Evolutionary conservation across 2,888 invertebrate species (phyloP).

Genomic region (Noctuana brunneofusca): DNA sequence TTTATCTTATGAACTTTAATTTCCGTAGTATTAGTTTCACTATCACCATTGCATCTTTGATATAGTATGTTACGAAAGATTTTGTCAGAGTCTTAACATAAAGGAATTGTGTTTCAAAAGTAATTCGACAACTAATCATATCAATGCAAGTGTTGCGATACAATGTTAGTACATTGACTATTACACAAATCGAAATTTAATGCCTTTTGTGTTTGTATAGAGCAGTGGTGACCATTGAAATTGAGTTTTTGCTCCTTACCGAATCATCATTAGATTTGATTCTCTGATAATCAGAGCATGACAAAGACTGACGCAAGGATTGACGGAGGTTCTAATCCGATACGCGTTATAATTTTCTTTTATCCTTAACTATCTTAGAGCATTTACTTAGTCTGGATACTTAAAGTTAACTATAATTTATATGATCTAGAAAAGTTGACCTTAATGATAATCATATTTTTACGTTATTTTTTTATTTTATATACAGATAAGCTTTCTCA

Average conservation of each 20-base stretch:
- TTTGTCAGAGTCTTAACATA: slow-evolving; percentile 17
- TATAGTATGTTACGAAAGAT: slow-evolving; percentile 17
- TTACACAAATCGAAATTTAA: slow-evolving; percentile 17
- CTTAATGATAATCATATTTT: not conserved
- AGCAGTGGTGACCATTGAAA: slow-evolving; percentile 26
- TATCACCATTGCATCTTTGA: slow-evolving; percentile 26
- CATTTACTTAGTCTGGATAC: too few relatives aligned
- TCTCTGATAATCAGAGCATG: slow-evolving; percentile 25
- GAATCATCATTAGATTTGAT: slow-evolving; percentile 28
- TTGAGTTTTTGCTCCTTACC: slow-evolving; percentile 27
- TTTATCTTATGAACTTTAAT: slow-evolving; percentile 68
- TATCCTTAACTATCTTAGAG: not conserved
- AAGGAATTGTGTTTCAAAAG: slow-evolving; percentile 11
- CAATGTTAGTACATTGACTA: slow-evolving; percentile 40
- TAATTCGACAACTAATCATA: slow-evolving; percentile 20
- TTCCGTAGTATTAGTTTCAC: slow-evolving; percentile 59
- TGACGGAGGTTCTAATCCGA: slow-evolving; percentile 14
- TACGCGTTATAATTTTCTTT: slow-evolving; percentile 19
- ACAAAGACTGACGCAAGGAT: slow-evolving; percentile 25
- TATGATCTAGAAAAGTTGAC: not conserved
- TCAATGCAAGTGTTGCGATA: slow-evolving; percentile 32
- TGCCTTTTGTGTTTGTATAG: slow-evolving; percentile 23
- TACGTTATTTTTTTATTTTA: not conserved
- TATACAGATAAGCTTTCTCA: not conserved
- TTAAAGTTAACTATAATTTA: too few relatives aligned